Evolutionary conservation across 2,113 vertebrate genomes (phyloP), one percentile per base, ranked within the genome.

Genomic region (Regulus satrapa): DNA sequence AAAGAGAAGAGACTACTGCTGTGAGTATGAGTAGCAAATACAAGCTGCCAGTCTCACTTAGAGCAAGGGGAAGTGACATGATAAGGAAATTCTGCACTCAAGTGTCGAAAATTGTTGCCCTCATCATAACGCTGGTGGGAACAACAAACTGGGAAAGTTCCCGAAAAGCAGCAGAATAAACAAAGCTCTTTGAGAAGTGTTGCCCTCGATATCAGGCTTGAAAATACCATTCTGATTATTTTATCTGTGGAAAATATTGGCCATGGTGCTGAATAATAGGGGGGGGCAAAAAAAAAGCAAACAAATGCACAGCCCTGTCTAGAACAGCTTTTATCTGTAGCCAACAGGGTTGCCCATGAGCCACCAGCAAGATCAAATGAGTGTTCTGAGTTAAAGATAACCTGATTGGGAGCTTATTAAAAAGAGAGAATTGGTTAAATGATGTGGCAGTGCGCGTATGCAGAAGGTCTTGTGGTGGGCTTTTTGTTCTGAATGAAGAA

Each of bases 1-100:
- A 73, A 88, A 54, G 32, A 80, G 40, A 13, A 64, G 66, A 79
- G 29, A 77, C 63, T 86, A 34, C 51, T 58, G 21, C 29, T 66
- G 74, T 8, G 46, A 45, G 68, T 38, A 24, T 34, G 80, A 83
- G 80, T 62, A 89, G 86, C 85, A 94, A 86, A 86, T 77, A 54
- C 59, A 96, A 95, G 89, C 93, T 95, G 87, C 87, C 51, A 81
- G 51, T 77, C 76, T 92, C 91, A 59, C 75, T 80, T 19, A 63
- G 76, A 62, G 73, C 73, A 80, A 77, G 73, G 72, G 64, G 69
- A 88, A 69, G 88, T 76, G 88, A 83, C 73, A 62, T 4, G 68
- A 59, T 38, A 83, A 80, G n/a, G 24, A 61, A 62, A 82, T 85
- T 93, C 88, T 86, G 36, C 62, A 31, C 55, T 49, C 38, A 84